Base-by-base conservation (phyloP, 2,113 vertebrate species). In the Probosciger aterrimus region DNA sequence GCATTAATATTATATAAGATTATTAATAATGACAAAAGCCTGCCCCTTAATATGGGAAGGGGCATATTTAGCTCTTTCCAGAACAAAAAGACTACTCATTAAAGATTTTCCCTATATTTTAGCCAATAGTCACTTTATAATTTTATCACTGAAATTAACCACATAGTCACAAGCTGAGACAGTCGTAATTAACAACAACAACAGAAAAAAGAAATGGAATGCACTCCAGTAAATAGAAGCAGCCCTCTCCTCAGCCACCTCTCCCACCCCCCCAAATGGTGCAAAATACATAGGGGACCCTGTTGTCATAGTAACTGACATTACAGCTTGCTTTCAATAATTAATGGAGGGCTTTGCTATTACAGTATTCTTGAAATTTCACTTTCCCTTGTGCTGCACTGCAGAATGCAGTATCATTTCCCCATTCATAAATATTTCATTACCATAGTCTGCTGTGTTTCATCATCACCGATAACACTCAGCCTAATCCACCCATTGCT, bases 391-490 rank as follows among this genome's bases (percentile, higher is more conserved):
- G 95, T 80, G 97, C 98, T 97, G 98, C 97, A 97, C 96, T 98
- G 97, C 98, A 98, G 98, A 97, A 97, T 94, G 97, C 97, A 98
- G 98, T 93, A 96, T 97, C 96, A 94, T 97, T 98, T 98, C 97
- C 97, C 98, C 97, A 97, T 98, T 98, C 98, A 98, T 98, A 98
- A 98, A 98, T 98, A 98, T 98, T 98, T 98, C 98, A 98, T 98
- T 82, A 97, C 96, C 94, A 85, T 93, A 81, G 95, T 96, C 97
- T 97, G 98, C 97, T 96, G 94, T 80, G 92, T 97, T 98, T 97
- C 97, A 97, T 97, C 98, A 92, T 96, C 69, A 69, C 79, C 22
- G 96, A 92, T 68, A 93, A 93, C 83, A 44, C 93, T 91, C 37
- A 23, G 95, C 92, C 97, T 95, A 75, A 97, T 92, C 97, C 96